Percentiles rank a stretch among this genome's conserved stretches.
Evolutionary conservation across 1,140 invertebrate genomes (phyloP).

Genomic region (Drosophila hydei): DNA sequence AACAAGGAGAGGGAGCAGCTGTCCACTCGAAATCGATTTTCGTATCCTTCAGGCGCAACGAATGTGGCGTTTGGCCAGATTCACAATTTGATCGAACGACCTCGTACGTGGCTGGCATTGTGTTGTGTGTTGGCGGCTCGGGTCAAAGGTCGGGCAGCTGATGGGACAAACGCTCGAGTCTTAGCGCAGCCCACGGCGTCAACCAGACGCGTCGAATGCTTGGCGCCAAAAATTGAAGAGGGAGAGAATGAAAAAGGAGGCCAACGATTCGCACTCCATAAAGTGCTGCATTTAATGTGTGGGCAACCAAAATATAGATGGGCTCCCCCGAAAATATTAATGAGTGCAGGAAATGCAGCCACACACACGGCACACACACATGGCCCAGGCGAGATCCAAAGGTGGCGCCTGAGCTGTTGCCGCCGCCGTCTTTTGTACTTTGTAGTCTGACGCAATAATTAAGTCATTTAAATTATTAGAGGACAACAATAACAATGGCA

Average conservation of each 20-base stretch:
- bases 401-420: conserved; percentile 41
- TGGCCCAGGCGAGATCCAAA: conserved; percentile 6
- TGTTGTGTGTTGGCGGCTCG: conserved; percentile 45
- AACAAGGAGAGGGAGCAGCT: conserved; percentile 46
- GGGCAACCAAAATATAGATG: conserved; percentile 6
- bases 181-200: conserved; percentile 41
- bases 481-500: conserved; percentile 64
- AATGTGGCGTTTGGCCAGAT: conserved; percentile 65
- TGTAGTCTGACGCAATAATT: conserved; percentile 80
- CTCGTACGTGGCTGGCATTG: conserved; percentile 57
- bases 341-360: conserved; percentile 64
- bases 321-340: conserved; percentile 30
- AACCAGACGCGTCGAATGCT: conserved; percentile 48
- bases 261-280: conserved; percentile 76
- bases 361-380: conserved; percentile 31
- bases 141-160: conserved; percentile 75
- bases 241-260: not conserved
- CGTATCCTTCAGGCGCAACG: conserved; percentile 61
- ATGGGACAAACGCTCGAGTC: conserved; percentile 10
- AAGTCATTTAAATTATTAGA: conserved; percentile 82
- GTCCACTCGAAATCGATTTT: conserved; percentile 71
- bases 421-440: conserved; percentile 58
- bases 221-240: conserved; percentile 63
- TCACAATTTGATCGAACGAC: conserved; percentile 50
- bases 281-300: conserved; percentile 68